These are phyloP conservation scores for Corbicula japonica DNA, from an alignment of 2,888 invertebrate species.

Conservation along the genomic window DNA sequence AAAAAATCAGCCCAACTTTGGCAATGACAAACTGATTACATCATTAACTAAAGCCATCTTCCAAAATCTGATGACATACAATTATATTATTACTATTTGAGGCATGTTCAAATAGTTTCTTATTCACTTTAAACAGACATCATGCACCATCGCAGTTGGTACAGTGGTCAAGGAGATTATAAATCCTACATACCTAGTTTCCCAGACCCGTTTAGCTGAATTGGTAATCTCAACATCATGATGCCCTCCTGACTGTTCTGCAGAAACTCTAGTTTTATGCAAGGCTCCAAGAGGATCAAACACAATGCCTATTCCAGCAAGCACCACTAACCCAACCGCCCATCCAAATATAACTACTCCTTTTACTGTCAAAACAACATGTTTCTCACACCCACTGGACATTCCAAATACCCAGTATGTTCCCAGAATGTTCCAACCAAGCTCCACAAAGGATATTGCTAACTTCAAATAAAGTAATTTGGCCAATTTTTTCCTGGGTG, in stretches of 20 bases:
- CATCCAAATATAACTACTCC: slow-evolving; percentile 94
- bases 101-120: too few species aligned
- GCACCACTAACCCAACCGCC: slow-evolving; percentile 90
- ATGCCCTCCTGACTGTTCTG: slow-evolving; percentile 3
- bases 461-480: slow-evolving; percentile 91
- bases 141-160: too few species aligned
- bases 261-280: slow-evolving; percentile 87
- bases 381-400: slow-evolving; percentile 73
- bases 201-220: slow-evolving; percentile 77
- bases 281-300: slow-evolving; percentile 92
- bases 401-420: slow-evolving; percentile 92
- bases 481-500: slow-evolving; percentile 91
- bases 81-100: too few species aligned
- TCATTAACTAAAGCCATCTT: too few species aligned
- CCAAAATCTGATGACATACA: too few species aligned
- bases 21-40: too few species aligned
- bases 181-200: slow-evolving; percentile 71
- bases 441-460: slow-evolving; percentile 92
- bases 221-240: slow-evolving; percentile 13
- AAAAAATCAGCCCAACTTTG: too few species aligned
- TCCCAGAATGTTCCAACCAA: slow-evolving; percentile 93
- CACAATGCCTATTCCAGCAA: slow-evolving; percentile 92
- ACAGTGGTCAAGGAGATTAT: background rate
- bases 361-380: slow-evolving; percentile 84
- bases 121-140: background rate